phyloP scores from a whole-genome alignment of 1,140 invertebrate species.

The Dreissena rostriformis region DNA sequence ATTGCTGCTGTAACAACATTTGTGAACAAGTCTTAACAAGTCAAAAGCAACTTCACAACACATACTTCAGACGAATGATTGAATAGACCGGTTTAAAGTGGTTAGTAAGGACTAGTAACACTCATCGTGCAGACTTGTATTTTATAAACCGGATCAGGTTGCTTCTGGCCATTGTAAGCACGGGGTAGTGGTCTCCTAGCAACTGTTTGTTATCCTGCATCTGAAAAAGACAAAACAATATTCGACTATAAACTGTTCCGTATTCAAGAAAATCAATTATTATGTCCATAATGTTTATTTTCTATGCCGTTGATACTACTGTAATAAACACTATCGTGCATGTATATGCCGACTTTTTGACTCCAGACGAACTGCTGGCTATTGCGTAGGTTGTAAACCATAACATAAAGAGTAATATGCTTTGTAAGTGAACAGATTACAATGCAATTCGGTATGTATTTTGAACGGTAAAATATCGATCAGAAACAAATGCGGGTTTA shows the following conservation, averaged over 20 bases:
- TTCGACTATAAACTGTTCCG: not conserved
- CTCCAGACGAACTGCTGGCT: no score
- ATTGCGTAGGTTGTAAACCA: no score
- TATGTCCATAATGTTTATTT: not conserved
- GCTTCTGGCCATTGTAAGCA: conserved; percentile 86
- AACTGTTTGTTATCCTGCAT: conserved; percentile 84
- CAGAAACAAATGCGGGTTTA: no score
- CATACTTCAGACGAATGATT: no score
- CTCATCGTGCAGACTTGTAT: conserved; percentile 82
- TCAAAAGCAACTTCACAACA: no score
- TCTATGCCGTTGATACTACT: not conserved
- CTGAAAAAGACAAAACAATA: conserved; percentile 68
- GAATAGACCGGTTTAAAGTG: no score
- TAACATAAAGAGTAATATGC: no score
- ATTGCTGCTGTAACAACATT: no score
- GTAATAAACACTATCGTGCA: not conserved
- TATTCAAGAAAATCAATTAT: not conserved
- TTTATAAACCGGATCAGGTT: conserved; percentile 88
- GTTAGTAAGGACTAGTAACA: not conserved
- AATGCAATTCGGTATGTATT: no score
- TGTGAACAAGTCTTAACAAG: no score
- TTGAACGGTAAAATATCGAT: no score
- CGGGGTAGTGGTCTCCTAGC: conserved; percentile 85
- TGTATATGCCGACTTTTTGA: not conserved
- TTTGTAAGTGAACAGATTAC: no score